Base-by-base conservation (phyloP, 1,140 invertebrate species). In the Orussus abietinus region DNA sequence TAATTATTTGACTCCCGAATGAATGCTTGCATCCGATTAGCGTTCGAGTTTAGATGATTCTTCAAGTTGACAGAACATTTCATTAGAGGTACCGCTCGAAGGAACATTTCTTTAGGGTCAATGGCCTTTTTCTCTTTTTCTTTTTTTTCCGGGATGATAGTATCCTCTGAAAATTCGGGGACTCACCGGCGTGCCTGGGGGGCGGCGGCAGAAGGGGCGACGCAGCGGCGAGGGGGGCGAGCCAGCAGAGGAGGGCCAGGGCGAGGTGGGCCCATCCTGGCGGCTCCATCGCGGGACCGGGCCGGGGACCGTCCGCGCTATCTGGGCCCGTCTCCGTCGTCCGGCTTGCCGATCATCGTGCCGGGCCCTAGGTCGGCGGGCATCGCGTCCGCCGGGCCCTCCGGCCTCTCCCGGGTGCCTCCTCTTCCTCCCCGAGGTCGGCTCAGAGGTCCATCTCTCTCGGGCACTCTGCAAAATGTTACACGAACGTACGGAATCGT, bases 141-240 rank as follows among this genome's bases (percentile, higher is more conserved):
- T n/a, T n/a, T n/a, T n/a, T n/a, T n/a, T n/a, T n/a, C n/a, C n/a
- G n/a, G n/a, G n/a, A n/a, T n/a, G n/a, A n/a, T n/a, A n/a, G n/a
- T n/a, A n/a, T n/a, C n/a, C n/a, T n/a, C n/a, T n/a, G n/a, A n/a
- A n/a, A n/a, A n/a, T n/a, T n/a, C n/a, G 7, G 12, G 7, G 46
- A 55, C 54, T 57, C 45, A 64, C 61, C 61, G 54, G 44, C 38
- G 42, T 61, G 58, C 22, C n/a, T n/a, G n/a, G 61, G 61, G 26
- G 34, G 49, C 5, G 53, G 34, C 13, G 61, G 58, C 26, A 61
- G 61, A 22, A 64, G 47, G 12, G 61, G 61, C 49, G 57, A 42
- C 28, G 53, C 53, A 49, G 49, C 39, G 41, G 49, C 54, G 42
- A 59, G 38, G 47, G 52, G 40, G 40, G 59, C 43, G 47, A 51